A percentile compares a stretch with the other conserved stretches of the same genome.
phyloP scores from a whole-genome alignment of 1,140 invertebrate species.

The Bombus confusus region DNA sequence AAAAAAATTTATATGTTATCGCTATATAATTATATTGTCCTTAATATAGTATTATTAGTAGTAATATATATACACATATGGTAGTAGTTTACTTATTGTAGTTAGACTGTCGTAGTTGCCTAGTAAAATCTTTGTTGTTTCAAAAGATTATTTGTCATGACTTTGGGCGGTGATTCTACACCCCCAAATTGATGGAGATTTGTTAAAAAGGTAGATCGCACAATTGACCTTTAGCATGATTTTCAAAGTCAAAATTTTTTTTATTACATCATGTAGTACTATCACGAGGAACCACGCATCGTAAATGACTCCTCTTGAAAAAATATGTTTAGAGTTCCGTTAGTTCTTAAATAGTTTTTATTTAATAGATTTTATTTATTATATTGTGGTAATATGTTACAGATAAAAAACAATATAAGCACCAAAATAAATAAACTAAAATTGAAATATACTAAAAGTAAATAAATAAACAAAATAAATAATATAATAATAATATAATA shows the following conservation, averaged over 20 bases:
- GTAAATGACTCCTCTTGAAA: not conserved
- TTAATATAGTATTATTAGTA: not conserved
- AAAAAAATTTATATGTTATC: not conserved
- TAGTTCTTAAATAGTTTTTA: not conserved
- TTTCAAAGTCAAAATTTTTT: not conserved
- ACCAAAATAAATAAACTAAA: too few relatives aligned
- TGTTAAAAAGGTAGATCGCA: not conserved
- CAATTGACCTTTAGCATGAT: not conserved
- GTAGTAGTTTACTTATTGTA: not conserved
- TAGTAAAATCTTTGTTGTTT: not conserved
- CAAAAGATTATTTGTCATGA: not conserved
- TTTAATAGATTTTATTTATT: not conserved
- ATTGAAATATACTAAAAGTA: not conserved
- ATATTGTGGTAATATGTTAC: not conserved
- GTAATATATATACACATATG: not conserved
- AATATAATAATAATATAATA: not conserved
- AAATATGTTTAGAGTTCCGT: not conserved
- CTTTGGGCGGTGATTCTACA: not conserved
- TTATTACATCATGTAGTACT: not conserved
- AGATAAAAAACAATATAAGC: too few relatives aligned
- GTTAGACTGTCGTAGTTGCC: too few relatives aligned
- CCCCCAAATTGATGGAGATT: not conserved
- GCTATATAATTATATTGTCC: not conserved
- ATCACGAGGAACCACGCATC: not conserved
- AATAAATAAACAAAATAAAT: not conserved